Evolutionary conservation across 2,797 vertebrate genomes (phyloP).

Genomic region (Ambastaia sidthimunki): DNA sequence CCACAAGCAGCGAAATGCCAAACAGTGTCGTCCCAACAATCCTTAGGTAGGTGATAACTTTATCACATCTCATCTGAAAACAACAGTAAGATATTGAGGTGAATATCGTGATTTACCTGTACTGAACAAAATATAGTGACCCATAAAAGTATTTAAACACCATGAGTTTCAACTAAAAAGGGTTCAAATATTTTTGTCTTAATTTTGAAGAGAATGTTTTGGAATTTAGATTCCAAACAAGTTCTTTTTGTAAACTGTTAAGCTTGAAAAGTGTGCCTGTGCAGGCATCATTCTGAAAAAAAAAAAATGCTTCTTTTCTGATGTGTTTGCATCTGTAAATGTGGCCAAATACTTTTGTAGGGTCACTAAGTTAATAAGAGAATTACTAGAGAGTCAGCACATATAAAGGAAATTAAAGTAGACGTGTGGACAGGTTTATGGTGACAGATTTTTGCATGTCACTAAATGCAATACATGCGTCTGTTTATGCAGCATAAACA

Average conservation of each 20-base stretch:
- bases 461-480: background rate
- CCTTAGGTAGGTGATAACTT: constrained; percentile 93
- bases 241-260: background rate
- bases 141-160: too few relatives aligned
- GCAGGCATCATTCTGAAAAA: background rate
- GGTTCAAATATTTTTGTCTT: background rate
- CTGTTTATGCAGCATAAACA: constrained; percentile 20
- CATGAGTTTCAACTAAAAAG: background rate
- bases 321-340: background rate
- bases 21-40: constrained; percentile 97
- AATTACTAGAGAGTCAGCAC: background rate
- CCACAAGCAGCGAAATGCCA: constrained; percentile 94
- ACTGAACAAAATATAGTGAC: background rate
- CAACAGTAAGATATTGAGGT: constrained; percentile 55
- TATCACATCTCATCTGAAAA: constrained; percentile 95
- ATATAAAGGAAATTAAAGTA: constrained; percentile 12
- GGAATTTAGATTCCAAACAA: background rate
- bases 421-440: constrained; percentile 18
- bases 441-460: constrained; percentile 1
- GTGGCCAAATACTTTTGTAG: background rate
- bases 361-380: background rate
- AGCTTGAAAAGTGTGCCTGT: background rate
- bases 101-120: background rate
- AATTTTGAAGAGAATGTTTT: background rate
- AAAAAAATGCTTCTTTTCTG: background rate